phyloP scores from a whole-genome alignment of 2,888 invertebrate genomes.

The Petrolisthes manimaculis region DNA sequence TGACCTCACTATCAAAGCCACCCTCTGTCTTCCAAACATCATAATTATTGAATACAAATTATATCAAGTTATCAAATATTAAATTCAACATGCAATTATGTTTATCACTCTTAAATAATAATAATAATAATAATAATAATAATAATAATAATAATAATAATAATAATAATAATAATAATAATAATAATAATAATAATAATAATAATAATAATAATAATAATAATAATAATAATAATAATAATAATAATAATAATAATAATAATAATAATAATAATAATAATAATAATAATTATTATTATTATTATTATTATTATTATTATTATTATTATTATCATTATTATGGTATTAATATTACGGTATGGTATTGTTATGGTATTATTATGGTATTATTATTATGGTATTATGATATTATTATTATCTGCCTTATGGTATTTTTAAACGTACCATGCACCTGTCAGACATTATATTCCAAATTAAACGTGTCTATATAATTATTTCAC shows the following conservation, averaged over 20 bases:
- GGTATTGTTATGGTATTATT: too few species aligned
- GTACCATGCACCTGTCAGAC: not conserved
- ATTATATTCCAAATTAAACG: not conserved
- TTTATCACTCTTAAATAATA: not conserved
- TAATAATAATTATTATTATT: not conserved
- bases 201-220: not conserved
- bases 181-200: not conserved
- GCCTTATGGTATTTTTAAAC: not conserved
- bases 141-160: not conserved
- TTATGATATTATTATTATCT: not conserved
- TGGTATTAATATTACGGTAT: not conserved
- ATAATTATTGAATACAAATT: too few species aligned
- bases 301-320: not conserved
- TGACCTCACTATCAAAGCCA: too few species aligned
- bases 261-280: slow-evolving; percentile 1
- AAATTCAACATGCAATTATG: too few species aligned
- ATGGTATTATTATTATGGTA: too few species aligned
- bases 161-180: not conserved
- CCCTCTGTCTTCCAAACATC: too few species aligned
- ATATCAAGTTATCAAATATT: too few species aligned
- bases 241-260: not conserved
- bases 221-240: not conserved
- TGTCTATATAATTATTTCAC: not conserved
- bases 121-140: not conserved
- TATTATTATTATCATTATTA: not conserved